These are phyloP conservation scores for Bubo scandiacus DNA, from an alignment of 2,113 vertebrate genomes.

Conservation along the genomic window DNA sequence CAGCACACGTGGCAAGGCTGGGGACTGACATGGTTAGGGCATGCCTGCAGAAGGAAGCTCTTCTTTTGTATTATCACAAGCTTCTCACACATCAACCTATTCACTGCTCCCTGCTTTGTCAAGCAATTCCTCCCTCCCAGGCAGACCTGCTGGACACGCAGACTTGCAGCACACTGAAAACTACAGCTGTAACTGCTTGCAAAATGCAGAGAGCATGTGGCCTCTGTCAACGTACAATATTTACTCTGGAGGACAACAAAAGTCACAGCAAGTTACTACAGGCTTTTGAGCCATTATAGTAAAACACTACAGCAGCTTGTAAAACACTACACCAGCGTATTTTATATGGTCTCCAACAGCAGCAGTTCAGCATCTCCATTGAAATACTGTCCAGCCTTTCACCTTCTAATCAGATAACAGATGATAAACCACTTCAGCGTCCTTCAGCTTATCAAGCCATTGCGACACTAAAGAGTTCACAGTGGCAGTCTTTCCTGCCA, in stretches of 20 bases:
- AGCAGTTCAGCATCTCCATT: background rate
- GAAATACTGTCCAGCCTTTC: conserved; percentile 16
- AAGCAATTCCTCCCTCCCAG: background rate
- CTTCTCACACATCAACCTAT: background rate
- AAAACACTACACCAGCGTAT: background rate
- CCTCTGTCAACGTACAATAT: background rate
- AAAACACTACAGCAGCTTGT: background rate
- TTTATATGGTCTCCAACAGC: background rate
- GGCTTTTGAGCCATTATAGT: background rate
- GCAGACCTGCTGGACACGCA: background rate
- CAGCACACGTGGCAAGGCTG: fast-evolving
- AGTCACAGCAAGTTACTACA: background rate
- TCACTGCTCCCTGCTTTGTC: background rate
- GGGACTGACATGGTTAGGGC: background rate
- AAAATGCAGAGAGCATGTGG: background rate
- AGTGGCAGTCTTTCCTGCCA: background rate
- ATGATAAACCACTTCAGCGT: background rate
- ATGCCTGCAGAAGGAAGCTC: background rate
- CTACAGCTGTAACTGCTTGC: background rate
- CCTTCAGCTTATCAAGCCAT: conserved; percentile 22
- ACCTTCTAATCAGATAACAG: conserved; percentile 1
- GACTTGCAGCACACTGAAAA: background rate
- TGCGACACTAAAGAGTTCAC: background rate
- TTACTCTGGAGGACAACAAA: background rate
- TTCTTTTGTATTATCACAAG: background rate